phyloP scores from a whole-genome alignment of 2,113 vertebrate genomes.

The Lonchura striata region DNA sequence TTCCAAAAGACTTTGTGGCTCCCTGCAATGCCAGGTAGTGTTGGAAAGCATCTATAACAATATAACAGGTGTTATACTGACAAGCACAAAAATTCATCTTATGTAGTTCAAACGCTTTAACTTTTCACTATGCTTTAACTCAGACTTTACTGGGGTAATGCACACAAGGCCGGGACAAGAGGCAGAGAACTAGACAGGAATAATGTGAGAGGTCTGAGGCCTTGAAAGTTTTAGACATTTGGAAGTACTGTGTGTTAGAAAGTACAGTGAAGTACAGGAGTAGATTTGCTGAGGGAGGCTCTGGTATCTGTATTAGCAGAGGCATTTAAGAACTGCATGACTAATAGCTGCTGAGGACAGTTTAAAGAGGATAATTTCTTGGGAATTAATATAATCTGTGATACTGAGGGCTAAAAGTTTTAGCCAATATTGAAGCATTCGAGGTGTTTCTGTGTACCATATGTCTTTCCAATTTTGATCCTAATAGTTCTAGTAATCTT shows the following conservation, averaged over 20 bases:
- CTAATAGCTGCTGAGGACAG: background rate
- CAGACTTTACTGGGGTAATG: background rate
- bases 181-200: background rate
- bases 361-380: background rate
- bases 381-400: background rate
- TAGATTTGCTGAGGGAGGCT: background rate
- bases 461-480: background rate
- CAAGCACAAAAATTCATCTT: background rate
- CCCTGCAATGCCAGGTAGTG: fast-evolving
- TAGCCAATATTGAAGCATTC: background rate
- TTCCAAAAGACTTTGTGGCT: background rate
- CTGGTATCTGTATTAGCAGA: background rate
- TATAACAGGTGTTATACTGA: background rate
- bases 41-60: background rate
- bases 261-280: background rate
- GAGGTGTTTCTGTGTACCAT: fast-evolving
- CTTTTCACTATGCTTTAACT: background rate
- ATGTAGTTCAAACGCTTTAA: background rate
- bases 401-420: background rate
- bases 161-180: background rate
- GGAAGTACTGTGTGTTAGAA: background rate
- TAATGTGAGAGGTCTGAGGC: background rate
- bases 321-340: background rate
- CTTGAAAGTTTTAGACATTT: background rate
- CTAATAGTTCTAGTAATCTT: background rate